Percentiles rank a stretch among this genome's conserved stretches.
Evolutionary conservation across 1,140 invertebrate species (phyloP).

Genomic region (Aphaenogaster ashmeadi): DNA sequence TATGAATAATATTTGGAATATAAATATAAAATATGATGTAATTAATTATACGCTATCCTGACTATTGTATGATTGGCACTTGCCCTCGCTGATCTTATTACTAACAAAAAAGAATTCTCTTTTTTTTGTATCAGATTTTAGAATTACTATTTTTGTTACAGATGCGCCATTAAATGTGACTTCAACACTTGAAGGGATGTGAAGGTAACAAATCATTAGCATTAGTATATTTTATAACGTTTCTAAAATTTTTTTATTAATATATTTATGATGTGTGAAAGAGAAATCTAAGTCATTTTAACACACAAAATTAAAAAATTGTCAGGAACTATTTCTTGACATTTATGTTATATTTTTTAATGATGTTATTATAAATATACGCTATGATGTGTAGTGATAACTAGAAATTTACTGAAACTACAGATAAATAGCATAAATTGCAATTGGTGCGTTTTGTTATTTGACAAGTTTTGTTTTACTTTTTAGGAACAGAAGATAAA

Average conservation of each 20-base stretch:
- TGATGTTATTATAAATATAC: conserved; percentile 75
- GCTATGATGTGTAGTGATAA: conserved; percentile 74
- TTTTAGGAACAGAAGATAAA: neutral
- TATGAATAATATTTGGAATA: neutral
- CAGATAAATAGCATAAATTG: conserved; percentile 6
- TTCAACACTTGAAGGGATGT: neutral
- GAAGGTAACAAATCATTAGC: neutral
- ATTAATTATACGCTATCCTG: conserved; percentile 80
- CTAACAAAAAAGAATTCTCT: neutral
- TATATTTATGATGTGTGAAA: conserved; percentile 31
- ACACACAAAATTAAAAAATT: neutral
- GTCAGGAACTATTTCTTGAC: conserved; percentile 8
- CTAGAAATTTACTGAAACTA: conserved; percentile 55
- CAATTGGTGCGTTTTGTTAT: neutral
- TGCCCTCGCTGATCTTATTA: conserved; percentile 78
- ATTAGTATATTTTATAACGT: neutral
- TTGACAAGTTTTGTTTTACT: conserved; percentile 9
- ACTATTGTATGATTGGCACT: conserved; percentile 73
- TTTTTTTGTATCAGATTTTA: neutral
- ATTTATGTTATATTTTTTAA: conserved; percentile 50
- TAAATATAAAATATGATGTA: conserved; percentile 69
- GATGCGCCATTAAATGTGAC: neutral
- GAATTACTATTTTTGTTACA: neutral
- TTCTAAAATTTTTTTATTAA: conserved; percentile 32
- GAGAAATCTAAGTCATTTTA: neutral